These are phyloP conservation scores for Anoplophora glabripennis DNA, from an alignment of 1,140 invertebrate species.

Conservation along the genomic window DNA sequence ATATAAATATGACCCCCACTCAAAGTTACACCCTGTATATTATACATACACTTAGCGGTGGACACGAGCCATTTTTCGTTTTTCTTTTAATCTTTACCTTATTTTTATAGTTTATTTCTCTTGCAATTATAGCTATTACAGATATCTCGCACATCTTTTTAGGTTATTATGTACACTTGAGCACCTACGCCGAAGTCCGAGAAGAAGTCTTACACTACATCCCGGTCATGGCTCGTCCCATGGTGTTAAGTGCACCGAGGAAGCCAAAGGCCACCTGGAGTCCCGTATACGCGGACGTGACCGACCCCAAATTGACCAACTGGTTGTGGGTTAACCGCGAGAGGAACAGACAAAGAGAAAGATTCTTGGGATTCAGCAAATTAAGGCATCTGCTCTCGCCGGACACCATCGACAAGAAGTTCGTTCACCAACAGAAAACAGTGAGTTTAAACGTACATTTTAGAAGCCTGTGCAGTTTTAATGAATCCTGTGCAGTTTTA, in stretches of 20 bases:
- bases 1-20: no score
- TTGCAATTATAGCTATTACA: no score
- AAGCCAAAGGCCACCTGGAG: slow-evolving; percentile 70
- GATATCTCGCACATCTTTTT: slow-evolving; percentile 13
- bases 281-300: slow-evolving; percentile 71
- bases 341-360: slow-evolving; percentile 58
- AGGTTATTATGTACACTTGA: slow-evolving; percentile 81
- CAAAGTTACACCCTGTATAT: no score
- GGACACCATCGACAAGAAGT: slow-evolving; percentile 54
- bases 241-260: slow-evolving; percentile 61
- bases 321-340: slow-evolving; percentile 69
- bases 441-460: slow-evolving; percentile 29
- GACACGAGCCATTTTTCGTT: not conserved
- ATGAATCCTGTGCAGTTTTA: no score
- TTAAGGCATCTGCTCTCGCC: slow-evolving; percentile 48
- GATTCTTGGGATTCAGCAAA: slow-evolving; percentile 53
- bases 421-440: slow-evolving; percentile 51
- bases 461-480: no score
- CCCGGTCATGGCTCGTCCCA: slow-evolving; percentile 72
- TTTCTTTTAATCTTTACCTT: not conserved
- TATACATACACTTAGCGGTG: no score
- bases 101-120: no score
- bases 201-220: slow-evolving; percentile 81
- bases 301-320: slow-evolving; percentile 70
- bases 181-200: slow-evolving; percentile 77